Evolutionary conservation across 1,140 invertebrate genomes (phyloP).

Genomic region (Periplaneta americana): DNA sequence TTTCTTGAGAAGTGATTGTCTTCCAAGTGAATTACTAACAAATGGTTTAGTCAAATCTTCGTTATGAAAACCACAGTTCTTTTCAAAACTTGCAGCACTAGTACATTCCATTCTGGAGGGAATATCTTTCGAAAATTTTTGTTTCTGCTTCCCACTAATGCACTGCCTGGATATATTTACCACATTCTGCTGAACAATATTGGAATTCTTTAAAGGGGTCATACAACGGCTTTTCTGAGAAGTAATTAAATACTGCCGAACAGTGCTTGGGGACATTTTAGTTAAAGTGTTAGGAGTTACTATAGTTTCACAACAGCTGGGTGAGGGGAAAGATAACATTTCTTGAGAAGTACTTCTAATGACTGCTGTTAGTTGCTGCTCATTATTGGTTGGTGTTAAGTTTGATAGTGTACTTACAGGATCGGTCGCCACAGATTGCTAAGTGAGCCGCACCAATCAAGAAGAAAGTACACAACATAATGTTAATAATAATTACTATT

Average conservation of each 20-base stretch:
- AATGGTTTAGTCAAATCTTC: neutral
- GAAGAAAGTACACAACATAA: neutral
- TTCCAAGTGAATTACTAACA: too few species aligned
- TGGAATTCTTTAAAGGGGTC: neutral
- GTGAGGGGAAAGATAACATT: neutral
- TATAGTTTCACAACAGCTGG: neutral
- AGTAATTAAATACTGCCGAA: neutral
- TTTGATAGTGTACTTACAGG: conserved; percentile 12
- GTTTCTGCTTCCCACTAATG: neutral
- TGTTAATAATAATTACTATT: too few species aligned
- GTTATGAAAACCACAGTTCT: neutral
- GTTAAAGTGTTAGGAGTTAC: neutral
- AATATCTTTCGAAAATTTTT: neutral
- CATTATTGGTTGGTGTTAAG: neutral
- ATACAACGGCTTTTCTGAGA: neutral
- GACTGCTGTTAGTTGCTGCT: neutral
- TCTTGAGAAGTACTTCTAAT: neutral
- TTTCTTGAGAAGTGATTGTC: neutral
- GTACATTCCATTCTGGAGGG: neutral
- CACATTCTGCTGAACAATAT: neutral
- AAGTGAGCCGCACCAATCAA: conserved; percentile 6
- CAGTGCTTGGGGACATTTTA: neutral
- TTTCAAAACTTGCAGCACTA: neutral
- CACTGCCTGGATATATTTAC: neutral
- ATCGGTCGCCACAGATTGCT: conserved; percentile 5